A percentile compares a stretch with the other conserved stretches of the same genome.
Conservation (phyloP, 1,140 invertebrate species). For the Drosophila ironensis region DNA sequence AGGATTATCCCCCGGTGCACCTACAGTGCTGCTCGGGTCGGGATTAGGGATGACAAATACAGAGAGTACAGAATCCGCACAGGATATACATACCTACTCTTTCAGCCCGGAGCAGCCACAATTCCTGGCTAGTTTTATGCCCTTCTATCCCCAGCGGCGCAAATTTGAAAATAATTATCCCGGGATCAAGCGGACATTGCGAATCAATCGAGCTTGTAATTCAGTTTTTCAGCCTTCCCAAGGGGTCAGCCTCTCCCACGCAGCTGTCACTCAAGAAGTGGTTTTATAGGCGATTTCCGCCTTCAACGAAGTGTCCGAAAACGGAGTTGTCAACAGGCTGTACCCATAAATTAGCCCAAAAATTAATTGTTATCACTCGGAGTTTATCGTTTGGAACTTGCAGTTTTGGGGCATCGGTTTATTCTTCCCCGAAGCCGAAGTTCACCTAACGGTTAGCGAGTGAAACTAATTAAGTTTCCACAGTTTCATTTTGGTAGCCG, state of each 20-base stretch:
- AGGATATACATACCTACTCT: too few species aligned
- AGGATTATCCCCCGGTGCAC: slow-evolving; percentile 56
- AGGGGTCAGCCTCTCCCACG: slow-evolving; percentile 12
- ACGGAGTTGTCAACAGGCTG: slow-evolving; percentile 68
- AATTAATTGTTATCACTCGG: slow-evolving; percentile 71
- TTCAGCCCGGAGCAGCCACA: not conserved
- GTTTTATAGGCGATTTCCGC: not conserved
- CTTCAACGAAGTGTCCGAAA: slow-evolving; percentile 63
- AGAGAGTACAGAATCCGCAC: not conserved
- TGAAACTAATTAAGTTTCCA: slow-evolving; percentile 77
- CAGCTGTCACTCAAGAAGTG: slow-evolving; percentile 39
- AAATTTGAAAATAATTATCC: slow-evolving; percentile 48
- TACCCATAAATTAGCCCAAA: slow-evolving; percentile 65
- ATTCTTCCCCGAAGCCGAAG: not conserved
- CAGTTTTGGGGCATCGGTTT: slow-evolving; percentile 22
- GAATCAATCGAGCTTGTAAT: slow-evolving; percentile 76
- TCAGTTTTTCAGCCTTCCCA: not conserved
- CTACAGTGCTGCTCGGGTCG: slow-evolving; percentile 22
- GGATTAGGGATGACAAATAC: slow-evolving; percentile 67
- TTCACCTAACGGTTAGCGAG: slow-evolving; percentile 36
- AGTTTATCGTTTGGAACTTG: slow-evolving; percentile 56
- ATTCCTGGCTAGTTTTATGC: slow-evolving; percentile 8
- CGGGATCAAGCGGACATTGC: slow-evolving; percentile 37
- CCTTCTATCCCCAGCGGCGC: slow-evolving; percentile 9
- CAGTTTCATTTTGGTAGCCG: slow-evolving; percentile 53